Evolutionary conservation across 2,113 vertebrate genomes (phyloP).

Genomic region (Microcebus tavaratra): DNA sequence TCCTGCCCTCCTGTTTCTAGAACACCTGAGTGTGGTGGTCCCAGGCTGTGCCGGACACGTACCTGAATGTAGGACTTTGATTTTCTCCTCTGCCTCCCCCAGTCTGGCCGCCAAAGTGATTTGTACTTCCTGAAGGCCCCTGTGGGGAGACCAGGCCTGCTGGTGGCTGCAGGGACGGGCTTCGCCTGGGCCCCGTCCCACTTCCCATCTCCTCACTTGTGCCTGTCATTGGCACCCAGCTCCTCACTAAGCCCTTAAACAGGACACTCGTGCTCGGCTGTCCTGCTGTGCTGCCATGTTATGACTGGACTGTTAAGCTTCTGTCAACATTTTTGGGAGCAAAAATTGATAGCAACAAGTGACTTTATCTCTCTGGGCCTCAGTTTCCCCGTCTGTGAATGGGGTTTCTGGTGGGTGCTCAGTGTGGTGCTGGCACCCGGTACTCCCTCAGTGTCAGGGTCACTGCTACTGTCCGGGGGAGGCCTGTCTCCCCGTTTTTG

Average conservation of each 20-base stretch:
- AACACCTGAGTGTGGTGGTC: neutral
- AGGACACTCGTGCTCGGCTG: accelerated
- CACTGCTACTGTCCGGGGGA: neutral
- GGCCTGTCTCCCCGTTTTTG: too few species aligned
- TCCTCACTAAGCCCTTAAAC: neutral
- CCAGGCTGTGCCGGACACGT: neutral
- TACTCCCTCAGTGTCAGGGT: neutral
- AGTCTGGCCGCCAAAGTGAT: slow-evolving; percentile 91
- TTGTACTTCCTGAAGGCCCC: slow-evolving; percentile 91
- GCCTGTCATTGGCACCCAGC: neutral
- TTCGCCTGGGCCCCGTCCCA: accelerated
- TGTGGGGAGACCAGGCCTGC: slow-evolving; percentile 69
- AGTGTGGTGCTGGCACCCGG: accelerated
- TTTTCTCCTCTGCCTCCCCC: slow-evolving; percentile 95
- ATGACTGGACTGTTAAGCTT: neutral
- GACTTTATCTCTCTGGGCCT: neutral
- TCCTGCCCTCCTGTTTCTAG: neutral
- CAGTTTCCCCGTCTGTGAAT: neutral
- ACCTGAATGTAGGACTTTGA: slow-evolving; percentile 96
- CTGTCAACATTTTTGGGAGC: neutral
- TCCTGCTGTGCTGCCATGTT: neutral
- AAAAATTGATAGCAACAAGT: neutral
- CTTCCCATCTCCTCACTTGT: accelerated
- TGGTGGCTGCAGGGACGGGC: neutral
- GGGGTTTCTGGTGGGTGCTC: neutral